These are phyloP conservation scores for Erethizon dorsatum DNA, from an alignment of 2,797 vertebrate genomes.

Conservation along the genomic window DNA sequence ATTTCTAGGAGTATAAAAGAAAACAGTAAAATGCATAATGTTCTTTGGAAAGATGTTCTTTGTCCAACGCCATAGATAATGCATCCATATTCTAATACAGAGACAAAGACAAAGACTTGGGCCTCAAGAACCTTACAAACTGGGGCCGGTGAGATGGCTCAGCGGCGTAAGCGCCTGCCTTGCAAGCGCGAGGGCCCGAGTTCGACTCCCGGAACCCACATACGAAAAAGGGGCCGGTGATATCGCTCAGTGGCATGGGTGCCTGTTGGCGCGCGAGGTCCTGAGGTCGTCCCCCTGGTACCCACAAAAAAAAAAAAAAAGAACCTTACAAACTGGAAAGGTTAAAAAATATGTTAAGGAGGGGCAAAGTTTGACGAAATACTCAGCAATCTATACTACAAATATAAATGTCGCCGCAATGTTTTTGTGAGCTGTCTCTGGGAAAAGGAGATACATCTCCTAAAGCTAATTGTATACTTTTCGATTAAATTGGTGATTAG, in stretches of 20 bases:
- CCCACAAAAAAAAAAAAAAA: no score
- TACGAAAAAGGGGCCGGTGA: no score
- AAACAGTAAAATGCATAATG: not conserved
- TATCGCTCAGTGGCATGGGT: no score
- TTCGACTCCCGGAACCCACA: no score
- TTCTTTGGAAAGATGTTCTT: not conserved
- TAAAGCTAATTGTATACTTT: not conserved
- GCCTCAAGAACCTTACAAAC: slow-evolving; percentile 13
- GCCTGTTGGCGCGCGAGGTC: no score
- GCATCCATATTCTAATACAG: not conserved
- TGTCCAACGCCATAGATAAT: not conserved
- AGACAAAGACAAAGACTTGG: not conserved
- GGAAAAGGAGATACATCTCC: not conserved
- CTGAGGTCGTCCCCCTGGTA: no score
- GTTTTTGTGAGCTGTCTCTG: not conserved
- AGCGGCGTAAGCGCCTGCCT: no score
- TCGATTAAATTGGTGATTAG: not conserved
- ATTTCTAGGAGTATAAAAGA: not conserved
- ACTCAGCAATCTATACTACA: not conserved
- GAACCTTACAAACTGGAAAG: not conserved
- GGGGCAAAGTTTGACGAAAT: not conserved
- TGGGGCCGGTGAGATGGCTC: no score
- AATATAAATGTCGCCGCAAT: not conserved
- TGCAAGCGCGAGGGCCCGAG: no score
- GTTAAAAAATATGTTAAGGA: slow-evolving; percentile 5